phyloP scores from a whole-genome alignment of 2,888 invertebrate species.

The Gonocerus acuteangulatus region DNA sequence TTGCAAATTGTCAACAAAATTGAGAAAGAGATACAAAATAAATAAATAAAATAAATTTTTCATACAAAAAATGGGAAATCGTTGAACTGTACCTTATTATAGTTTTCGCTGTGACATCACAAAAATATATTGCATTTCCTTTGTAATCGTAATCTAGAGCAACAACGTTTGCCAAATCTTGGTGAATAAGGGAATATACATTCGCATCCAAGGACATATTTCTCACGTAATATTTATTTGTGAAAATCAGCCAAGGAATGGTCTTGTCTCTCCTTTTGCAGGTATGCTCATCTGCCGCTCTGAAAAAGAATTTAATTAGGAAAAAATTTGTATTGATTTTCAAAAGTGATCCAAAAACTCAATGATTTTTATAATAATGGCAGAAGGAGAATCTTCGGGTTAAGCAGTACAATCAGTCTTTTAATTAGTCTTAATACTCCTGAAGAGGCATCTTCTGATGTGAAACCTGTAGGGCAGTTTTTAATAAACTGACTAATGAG shows the following conservation, averaged over 20 bases:
- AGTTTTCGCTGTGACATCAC: slow-evolving; percentile 91
- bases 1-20: too few species aligned
- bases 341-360: too few species aligned
- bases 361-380: background rate
- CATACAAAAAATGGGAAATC: too few species aligned
- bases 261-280: slow-evolving; percentile 80
- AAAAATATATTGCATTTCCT: slow-evolving; percentile 84
- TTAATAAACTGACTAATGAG: too few species aligned
- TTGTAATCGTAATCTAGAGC: slow-evolving; percentile 87
- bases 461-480: too few species aligned
- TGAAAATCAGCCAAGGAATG: slow-evolving; percentile 83
- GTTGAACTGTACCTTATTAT: slow-evolving; percentile 80
- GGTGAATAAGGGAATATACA: slow-evolving; percentile 77
- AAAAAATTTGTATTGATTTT: background rate
- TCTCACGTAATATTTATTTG: slow-evolving; percentile 94
- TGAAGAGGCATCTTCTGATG: too few species aligned
- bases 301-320: slow-evolving; percentile 14
- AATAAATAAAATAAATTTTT: too few species aligned
- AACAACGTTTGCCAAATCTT: slow-evolving; percentile 93
- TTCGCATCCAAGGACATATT: slow-evolving; percentile 88
- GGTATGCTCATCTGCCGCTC: slow-evolving; percentile 65
- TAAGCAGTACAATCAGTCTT: too few species aligned
- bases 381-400: too few species aligned
- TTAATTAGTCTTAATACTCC: too few species aligned
- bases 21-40: too few species aligned